Percentiles rank a stretch among this genome's conserved stretches.
Conservation (phyloP, 1,140 invertebrate species). For the Coptotermes formosanus region DNA sequence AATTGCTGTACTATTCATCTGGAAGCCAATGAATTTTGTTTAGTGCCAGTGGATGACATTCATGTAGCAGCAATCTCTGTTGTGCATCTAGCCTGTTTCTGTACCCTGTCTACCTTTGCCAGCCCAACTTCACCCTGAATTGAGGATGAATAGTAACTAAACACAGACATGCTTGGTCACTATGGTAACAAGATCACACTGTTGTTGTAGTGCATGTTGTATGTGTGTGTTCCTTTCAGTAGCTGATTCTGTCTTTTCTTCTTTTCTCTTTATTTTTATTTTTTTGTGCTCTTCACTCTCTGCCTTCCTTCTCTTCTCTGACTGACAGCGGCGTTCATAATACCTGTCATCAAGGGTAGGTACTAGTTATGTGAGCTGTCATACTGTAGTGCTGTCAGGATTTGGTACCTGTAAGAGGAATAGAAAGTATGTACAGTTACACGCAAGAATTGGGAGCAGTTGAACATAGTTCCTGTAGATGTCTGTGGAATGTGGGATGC, state of each 20-base stretch:
- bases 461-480: no score
- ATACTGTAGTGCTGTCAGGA: neutral
- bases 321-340: constrained; percentile 49
- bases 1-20: neutral
- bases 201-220: constrained; percentile 27
- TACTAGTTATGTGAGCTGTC: constrained; percentile 30
- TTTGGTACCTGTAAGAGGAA: no score
- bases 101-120: neutral
- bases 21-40: neutral
- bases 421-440: neutral
- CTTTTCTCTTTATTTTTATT: constrained; percentile 42
- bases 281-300: constrained; percentile 42
- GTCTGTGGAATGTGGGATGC: no score
- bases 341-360: constrained; percentile 54
- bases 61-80: neutral
- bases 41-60: neutral
- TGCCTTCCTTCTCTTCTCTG: constrained; percentile 42
- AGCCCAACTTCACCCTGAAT: neutral
- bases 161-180: neutral
- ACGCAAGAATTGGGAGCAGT: neutral
- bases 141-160: neutral
- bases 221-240: constrained; percentile 29
- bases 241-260: constrained; percentile 36
- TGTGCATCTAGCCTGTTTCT: neutral
- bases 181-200: neutral